A percentile compares a stretch with the other conserved stretches of the same genome.
phyloP scores from a whole-genome alignment of 2,888 invertebrate genomes.

The Oxystoma pomonae region DNA sequence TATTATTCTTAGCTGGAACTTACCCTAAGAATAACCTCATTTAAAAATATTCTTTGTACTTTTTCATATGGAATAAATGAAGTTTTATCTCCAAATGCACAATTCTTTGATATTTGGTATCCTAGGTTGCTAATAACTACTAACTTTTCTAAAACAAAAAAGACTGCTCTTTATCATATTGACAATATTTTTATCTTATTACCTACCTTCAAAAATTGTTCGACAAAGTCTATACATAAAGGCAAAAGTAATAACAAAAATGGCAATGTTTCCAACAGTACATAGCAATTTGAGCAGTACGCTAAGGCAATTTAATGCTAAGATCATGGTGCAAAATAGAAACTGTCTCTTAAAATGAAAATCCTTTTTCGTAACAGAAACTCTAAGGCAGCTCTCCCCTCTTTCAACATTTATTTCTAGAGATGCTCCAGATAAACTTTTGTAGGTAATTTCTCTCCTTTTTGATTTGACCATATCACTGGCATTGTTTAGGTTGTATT shows the following conservation, averaged over 20 bases:
- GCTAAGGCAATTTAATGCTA: neutral
- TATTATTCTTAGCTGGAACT: too few relatives aligned
- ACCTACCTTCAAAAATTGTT: neutral
- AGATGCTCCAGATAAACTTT: neutral
- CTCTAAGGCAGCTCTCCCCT: neutral
- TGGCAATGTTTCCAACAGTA: neutral
- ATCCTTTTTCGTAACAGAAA: neutral
- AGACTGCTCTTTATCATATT: too few relatives aligned
- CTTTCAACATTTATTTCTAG: neutral
- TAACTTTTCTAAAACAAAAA: slow-evolving; percentile 21
- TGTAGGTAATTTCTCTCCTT: neutral
- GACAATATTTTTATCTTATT: too few relatives aligned
- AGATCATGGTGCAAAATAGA: neutral
- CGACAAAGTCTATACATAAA: neutral
- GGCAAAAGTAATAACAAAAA: neutral
- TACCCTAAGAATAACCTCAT: slow-evolving; percentile 27
- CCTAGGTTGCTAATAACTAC: slow-evolving; percentile 24
- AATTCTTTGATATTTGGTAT: slow-evolving; percentile 22
- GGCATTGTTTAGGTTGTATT: neutral
- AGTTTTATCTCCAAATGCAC: slow-evolving; percentile 15
- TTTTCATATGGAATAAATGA: slow-evolving; percentile 27
- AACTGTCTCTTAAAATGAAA: neutral
- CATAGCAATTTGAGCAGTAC: neutral
- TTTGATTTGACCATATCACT: neutral
- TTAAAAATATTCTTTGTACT: slow-evolving; percentile 29